Base-by-base conservation (phyloP, 2,888 invertebrate genomes). In the Falcaria lacertinaria region DNA sequence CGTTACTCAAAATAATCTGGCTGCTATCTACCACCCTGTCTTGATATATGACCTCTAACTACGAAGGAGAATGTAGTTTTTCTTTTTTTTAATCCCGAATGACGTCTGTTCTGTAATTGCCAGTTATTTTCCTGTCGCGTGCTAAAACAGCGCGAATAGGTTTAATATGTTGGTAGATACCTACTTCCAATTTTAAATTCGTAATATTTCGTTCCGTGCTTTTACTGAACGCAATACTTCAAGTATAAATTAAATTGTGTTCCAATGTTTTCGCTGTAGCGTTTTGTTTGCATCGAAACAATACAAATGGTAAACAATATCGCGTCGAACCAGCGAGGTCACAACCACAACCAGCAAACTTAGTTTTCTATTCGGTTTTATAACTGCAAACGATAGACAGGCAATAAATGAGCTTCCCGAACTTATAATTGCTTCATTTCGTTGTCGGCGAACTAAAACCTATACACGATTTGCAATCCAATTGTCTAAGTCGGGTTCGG, bases 381-480 rank as follows among this genome's bases (percentile, higher is more conserved):
- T 79, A 78, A 80, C 78, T 69, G 70, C 68, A 62, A 74, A 71
- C 83, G 82, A 87, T 85, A 85, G 85, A 82, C 83, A 80, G 72
- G 82, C 80, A 80, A 88, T 88, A 86, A 86, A 86, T 82, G 84
- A 82, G 76, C 72, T 78, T 75, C 76, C 74, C 59, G 69, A 87
- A 88, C 85, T 87, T 88, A 84, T 87, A 88, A 88, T 87, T 87
- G 87, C 86, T 86, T 85, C 80, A 86, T 88, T 87, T 80, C 77
- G 77, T 75, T 76, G 74, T 74, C 69, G 60, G 49, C 64, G 50
- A 51, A 51, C 50, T 64, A 61, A 64, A 60, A 71, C 67, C 68
- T 66, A 63, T 69, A 37, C 37, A 37, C 37, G 69, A 67, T 69
- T 74, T 70, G 74, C 73, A 70, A 69, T 70, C 58, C 64, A 59